Evolutionary conservation across 2,113 vertebrate species (phyloP).

Genomic region (Turdus rufiventris): DNA sequence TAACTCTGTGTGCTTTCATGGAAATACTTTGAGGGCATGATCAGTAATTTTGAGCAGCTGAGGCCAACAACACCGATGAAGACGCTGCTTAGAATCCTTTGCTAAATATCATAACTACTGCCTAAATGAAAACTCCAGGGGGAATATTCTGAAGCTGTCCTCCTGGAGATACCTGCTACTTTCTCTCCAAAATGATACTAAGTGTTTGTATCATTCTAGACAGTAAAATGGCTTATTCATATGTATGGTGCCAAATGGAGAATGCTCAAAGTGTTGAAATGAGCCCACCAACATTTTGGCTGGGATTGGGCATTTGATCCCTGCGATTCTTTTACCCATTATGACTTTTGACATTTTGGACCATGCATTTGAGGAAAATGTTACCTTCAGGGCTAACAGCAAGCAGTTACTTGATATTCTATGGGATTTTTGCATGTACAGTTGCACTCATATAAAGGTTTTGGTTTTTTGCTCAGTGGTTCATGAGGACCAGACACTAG

Average conservation of each 20-base stretch:
- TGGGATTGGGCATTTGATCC: neutral
- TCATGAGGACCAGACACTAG: neutral
- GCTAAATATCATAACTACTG: neutral
- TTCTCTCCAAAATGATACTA: neutral
- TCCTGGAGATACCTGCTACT: neutral
- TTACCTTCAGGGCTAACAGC: neutral
- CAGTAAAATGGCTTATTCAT: neutral
- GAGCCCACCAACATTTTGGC: neutral
- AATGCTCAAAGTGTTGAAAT: neutral
- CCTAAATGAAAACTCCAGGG: neutral
- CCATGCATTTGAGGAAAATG: neutral
- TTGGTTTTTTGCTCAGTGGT: neutral
- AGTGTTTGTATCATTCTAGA: neutral
- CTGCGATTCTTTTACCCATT: neutral
- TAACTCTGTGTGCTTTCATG: neutral
- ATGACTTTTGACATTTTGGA: neutral
- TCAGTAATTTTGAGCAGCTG: neutral
- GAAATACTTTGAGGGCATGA: neutral
- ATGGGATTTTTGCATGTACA: neutral
- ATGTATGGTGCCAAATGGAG: neutral
- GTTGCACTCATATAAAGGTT: neutral
- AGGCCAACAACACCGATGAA: neutral
- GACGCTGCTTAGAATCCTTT: neutral
- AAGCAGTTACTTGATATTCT: neutral
- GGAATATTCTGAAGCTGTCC: neutral